Evolutionary conservation across 2,888 invertebrate genomes (phyloP), one percentile per base, ranked within the genome.

Genomic region (Heliconius sara): DNA sequence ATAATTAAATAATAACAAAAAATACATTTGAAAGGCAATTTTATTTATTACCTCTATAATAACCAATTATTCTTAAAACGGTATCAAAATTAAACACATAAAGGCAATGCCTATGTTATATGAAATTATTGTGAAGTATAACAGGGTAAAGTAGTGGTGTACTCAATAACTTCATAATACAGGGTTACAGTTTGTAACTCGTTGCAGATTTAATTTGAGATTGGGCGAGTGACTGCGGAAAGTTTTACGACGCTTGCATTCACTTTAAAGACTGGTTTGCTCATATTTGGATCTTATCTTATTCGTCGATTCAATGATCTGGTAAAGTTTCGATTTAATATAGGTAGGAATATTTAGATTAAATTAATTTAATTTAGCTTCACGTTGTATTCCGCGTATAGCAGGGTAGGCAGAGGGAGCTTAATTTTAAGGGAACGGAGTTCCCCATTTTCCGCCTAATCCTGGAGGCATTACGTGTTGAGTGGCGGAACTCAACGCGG

Each of bases 181-280:
- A 39, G 52, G 34, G 47, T 39, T 43, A 43, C 85, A 88, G 89
- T 87, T 88, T 89, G 86, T 87, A 87, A 86, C 88, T 87, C 88
- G 88, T 87, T 87, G 84, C 87, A 92, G 93, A 93, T 93, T 93
- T 93, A 92, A 94, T 94, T 93, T 93, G 91, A 94, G 94, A 93
- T 93, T 93, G 91, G 87, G 92, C 65, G 74, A 75, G 80, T 74
- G 74, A 60, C 77, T 88, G 87, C 84, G 86, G 87, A 89, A 91
- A 92, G 91, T 93, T 92, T 92, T 88, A 88, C 90, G 90, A 91
- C 79, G 74, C 75, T 70, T 75, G 92, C 92, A 92, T 91, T 89
- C 86, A 86, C 89, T 88, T 79, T 73, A 73, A 73, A 79, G 72
- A 60, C 76, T 77, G 34, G 73, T 77, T 73, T 84, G 84, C 81